Conservation (phyloP, 2,888 invertebrate genomes). For the Eupithecia inturbata region DNA sequence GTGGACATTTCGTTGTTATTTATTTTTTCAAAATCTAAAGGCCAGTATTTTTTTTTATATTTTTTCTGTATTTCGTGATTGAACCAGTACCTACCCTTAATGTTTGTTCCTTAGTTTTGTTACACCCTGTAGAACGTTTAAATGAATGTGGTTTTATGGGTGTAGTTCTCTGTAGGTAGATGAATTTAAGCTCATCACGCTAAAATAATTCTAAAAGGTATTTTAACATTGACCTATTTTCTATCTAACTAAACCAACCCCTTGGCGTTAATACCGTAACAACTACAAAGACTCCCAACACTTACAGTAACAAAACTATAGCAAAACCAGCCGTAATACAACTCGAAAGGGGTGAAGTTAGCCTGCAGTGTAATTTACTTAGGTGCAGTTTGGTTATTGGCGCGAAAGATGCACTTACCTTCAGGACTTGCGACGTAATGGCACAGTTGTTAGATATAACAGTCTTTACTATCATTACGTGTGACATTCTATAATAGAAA, state of each 20-base stretch:
- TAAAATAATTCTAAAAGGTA: neutral
- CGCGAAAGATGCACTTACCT: constrained; percentile 11
- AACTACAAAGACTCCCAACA: neutral
- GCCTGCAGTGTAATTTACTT: neutral
- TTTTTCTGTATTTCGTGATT: no score
- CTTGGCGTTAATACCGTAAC: neutral
- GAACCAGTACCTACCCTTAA: no score
- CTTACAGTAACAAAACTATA: neutral
- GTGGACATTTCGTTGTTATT: no score
- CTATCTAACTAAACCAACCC: neutral
- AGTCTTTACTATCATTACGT: neutral
- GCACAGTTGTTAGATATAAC: constrained; percentile 1
- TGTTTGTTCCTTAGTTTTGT: no score
- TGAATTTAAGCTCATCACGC: no score
- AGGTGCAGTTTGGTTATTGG: constrained; percentile 13
- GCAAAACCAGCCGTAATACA: neutral
- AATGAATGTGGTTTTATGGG: no score
- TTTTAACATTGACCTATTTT: neutral
- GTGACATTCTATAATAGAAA: neutral
- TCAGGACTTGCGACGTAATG: neutral
- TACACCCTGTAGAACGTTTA: no score
- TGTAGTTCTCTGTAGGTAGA: no score
- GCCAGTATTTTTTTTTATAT: no score
- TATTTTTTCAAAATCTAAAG: no score
- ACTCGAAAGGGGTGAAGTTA: neutral